Conservation (phyloP, 2,113 vertebrate species). For the Procavia capensis region DNA sequence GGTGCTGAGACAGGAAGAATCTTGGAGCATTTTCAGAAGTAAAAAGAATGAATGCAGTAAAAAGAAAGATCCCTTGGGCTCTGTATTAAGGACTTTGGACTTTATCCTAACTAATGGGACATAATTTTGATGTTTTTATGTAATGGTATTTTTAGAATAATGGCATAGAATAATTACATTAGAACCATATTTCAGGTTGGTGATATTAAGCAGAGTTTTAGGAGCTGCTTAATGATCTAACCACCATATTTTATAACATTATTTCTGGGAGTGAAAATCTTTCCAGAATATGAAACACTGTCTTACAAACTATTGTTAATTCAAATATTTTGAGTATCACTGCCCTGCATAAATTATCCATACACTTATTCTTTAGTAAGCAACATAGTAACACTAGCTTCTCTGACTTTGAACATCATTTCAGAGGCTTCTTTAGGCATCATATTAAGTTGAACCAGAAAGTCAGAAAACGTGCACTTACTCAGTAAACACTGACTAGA, state of each 20-base stretch:
- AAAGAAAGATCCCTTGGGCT: not conserved
- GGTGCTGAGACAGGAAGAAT: not conserved
- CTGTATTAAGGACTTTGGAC: not conserved
- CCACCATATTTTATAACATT: not conserved
- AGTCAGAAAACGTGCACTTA: not conserved
- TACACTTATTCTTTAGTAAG: not conserved
- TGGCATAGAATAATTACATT: not conserved
- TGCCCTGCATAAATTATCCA: not conserved
- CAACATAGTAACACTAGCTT: not conserved
- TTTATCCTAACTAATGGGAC: not conserved
- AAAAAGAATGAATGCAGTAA: not conserved
- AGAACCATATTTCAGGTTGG: not conserved
- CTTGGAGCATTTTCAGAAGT: not conserved
- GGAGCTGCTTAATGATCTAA: not conserved
- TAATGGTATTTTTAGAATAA: not conserved
- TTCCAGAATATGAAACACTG: not conserved
- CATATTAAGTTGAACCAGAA: not conserved
- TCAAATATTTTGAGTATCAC: not conserved
- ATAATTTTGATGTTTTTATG: not conserved
- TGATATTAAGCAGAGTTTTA: not conserved
- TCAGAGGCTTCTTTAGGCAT: not conserved
- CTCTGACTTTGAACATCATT: not conserved
- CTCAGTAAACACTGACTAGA: not conserved
- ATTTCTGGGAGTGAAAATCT: slow-evolving; percentile 19
- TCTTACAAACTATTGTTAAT: not conserved